These are phyloP conservation scores for Cenopis cana DNA, from an alignment of 2,888 invertebrate genomes.

Conservation along the genomic window DNA sequence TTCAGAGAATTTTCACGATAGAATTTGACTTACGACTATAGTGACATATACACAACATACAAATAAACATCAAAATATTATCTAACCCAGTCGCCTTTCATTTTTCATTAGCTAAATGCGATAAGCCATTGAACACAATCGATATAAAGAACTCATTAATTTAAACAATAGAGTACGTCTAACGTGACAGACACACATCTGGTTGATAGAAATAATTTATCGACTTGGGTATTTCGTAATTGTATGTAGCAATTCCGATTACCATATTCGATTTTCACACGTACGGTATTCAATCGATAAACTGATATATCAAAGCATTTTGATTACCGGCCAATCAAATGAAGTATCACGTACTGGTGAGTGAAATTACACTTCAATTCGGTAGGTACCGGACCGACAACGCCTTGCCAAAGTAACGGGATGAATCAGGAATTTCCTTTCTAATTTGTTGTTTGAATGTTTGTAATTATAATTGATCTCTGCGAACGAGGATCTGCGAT, in stretches of 20 bases:
- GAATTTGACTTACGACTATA: too few relatives aligned
- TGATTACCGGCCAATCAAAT: background rate
- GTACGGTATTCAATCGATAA: conserved; percentile 23
- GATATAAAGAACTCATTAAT: conserved; percentile 36
- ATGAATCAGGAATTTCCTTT: background rate
- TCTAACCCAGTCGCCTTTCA: conserved; percentile 7
- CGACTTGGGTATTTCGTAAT: conserved; percentile 34
- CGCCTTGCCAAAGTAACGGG: background rate
- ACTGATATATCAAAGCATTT: background rate
- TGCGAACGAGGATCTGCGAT: background rate
- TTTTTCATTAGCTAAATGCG: conserved; percentile 30
- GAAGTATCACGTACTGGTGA: conserved; percentile 9
- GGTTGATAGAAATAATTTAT: conserved; percentile 33
- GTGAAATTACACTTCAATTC: background rate
- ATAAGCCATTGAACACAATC: conserved; percentile 25
- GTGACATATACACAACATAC: background rate
- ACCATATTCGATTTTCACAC: conserved; percentile 41
- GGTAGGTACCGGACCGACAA: background rate
- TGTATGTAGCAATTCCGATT: conserved; percentile 35
- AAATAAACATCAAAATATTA: conserved; percentile 5
- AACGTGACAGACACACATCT: conserved; percentile 35
- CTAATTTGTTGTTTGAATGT: background rate
- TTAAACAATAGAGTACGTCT: conserved; percentile 36
- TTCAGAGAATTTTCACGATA: too few relatives aligned
- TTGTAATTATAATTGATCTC: background rate